phyloP scores from a whole-genome alignment of 2,113 vertebrate genomes.

The Chiloscyllium plagiosum region DNA sequence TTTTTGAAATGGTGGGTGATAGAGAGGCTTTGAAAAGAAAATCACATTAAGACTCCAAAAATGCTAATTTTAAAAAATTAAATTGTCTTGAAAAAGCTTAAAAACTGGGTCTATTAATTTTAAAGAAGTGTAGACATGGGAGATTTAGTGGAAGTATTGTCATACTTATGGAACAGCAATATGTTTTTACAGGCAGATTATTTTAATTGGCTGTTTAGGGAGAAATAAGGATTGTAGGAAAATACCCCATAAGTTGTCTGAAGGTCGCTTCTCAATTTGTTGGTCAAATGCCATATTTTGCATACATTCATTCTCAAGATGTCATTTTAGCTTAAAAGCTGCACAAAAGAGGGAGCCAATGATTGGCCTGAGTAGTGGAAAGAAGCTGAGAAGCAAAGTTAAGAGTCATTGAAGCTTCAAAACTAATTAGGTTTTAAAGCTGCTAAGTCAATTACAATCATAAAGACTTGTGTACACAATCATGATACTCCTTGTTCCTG shows the following conservation, averaged over 20 bases:
- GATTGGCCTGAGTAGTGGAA: neutral
- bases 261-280: neutral
- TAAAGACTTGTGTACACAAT: neutral
- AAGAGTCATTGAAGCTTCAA: neutral
- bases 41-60: too few relatives aligned
- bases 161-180: too few relatives aligned
- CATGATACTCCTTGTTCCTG: neutral
- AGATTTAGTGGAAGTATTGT: too few relatives aligned
- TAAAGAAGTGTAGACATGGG: too few relatives aligned
- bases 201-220: too few relatives aligned
- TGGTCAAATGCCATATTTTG: neutral
- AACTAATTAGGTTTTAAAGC: neutral
- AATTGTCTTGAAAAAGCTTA: too few relatives aligned
- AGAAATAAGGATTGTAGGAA: too few relatives aligned
- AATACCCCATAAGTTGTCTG: neutral
- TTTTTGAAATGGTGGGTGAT: too few relatives aligned
- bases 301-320: neutral
- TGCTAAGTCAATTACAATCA: slow-evolving; percentile 2
- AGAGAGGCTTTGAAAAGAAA: too few relatives aligned
- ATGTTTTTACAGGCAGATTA: too few relatives aligned
- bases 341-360: neutral
- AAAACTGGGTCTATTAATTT: too few relatives aligned
- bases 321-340: neutral
- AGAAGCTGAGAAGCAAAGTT: neutral
- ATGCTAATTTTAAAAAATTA: too few relatives aligned